These are phyloP conservation scores for Drosophila cognata DNA, from an alignment of 2,888 invertebrate genomes.

Conservation along the genomic window DNA sequence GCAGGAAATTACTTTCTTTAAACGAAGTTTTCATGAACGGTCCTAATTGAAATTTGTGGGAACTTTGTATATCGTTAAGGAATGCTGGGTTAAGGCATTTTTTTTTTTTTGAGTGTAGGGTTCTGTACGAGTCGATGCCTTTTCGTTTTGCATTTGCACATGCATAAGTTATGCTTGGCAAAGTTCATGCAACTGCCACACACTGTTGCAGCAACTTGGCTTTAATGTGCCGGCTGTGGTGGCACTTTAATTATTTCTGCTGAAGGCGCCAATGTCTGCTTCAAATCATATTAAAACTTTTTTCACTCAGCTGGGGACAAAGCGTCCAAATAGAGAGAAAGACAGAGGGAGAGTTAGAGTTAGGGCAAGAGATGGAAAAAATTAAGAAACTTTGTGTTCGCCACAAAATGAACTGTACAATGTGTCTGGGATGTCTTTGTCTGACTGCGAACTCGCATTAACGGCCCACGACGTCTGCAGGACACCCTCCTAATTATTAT, in stretches of 20 bases:
- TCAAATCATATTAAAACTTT: slow-evolving; percentile 79
- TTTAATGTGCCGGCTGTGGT: slow-evolving; percentile 51
- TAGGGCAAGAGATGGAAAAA: slow-evolving; percentile 41
- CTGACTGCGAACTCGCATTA: slow-evolving; percentile 61
- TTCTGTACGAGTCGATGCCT: slow-evolving; percentile 4
- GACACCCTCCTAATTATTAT: slow-evolving; percentile 79
- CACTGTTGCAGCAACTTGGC: slow-evolving; percentile 36
- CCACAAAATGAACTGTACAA: slow-evolving; percentile 75
- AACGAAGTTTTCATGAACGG: not conserved
- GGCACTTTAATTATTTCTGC: slow-evolving; percentile 72
- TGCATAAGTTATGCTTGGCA: slow-evolving; percentile 71
- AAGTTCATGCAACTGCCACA: slow-evolving; percentile 68
- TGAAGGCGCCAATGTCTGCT: slow-evolving; percentile 58
- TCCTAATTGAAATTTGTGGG: not conserved
- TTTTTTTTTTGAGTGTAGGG: not conserved
- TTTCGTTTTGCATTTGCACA: slow-evolving; percentile 45
- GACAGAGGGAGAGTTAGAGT: not conserved
- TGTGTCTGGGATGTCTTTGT: slow-evolving; percentile 61
- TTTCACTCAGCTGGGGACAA: slow-evolving; percentile 25
- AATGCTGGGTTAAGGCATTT: not conserved
- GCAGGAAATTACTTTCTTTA: not conserved
- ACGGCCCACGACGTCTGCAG: slow-evolving; percentile 65
- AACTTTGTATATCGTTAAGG: not conserved
- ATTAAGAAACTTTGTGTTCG: slow-evolving; percentile 75
- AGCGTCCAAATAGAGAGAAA: slow-evolving; percentile 5